Base-by-base conservation (phyloP, 2,797 vertebrate genomes). In the Sorex maritimensis region DNA sequence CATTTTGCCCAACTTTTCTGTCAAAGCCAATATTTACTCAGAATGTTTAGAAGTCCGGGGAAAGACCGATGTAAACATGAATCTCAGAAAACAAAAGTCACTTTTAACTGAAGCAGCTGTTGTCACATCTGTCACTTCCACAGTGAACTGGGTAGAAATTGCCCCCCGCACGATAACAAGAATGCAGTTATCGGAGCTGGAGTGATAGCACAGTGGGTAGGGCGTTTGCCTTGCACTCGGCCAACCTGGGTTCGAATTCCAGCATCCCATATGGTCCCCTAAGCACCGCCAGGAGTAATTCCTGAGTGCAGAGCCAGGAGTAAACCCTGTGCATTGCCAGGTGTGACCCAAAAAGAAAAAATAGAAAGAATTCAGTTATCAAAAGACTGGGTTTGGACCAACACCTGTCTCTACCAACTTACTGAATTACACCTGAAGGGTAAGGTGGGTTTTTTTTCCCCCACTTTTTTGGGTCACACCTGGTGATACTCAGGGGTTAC, bases 11-110 rank as follows among this genome's bases (percentile, higher is more conserved):
- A 44, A 26, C 28, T 81, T 21, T n/a, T 77, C 58, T 77, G 55
- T 90, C 11, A 15, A 55, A 78, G 26, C 63, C 78, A 95, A 71
- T 6, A 13, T 41, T 81, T 68, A 79, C 38, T 68, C 26, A 69
- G 61, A 72, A 95, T 38, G 86, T 82, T 95, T 85, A 93, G 88
- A 93, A 93, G 81, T 68, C 55, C 28, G 86, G 61, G 52, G 83
- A 67, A 11, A 93, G 82, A 44, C 49, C 55, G 17, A 80, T 4
- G 34, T 61, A 67, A 94, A 30, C 63, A 87, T 30, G 21, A 94
- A 74, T 49, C 52, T 93, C 73, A 61, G 34, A 63, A 90, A 88
- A 90, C 3, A 71, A 10, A 86, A 89, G 61, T 52, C 41, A 30
- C 41, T 44, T 92, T 93, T 87, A 73, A 74, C 0, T 46, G 46